Conservation (phyloP, 2,113 vertebrate genomes). For the Varanus salvator region DNA sequence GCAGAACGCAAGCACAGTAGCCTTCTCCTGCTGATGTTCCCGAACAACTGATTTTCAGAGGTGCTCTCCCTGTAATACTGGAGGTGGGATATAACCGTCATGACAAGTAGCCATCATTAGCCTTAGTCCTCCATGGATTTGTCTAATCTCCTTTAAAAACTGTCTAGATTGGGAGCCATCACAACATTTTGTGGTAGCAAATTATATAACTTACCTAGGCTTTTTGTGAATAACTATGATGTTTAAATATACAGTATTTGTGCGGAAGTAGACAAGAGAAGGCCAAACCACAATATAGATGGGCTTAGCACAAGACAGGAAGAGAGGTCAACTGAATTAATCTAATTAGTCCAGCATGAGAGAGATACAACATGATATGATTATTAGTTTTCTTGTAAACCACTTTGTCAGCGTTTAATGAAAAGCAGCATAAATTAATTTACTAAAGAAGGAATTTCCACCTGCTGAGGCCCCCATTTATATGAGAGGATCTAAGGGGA, state of each 20-base stretch:
- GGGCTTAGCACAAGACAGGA: conserved; percentile 30
- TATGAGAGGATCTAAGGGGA: not conserved
- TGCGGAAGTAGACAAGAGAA: conserved; percentile 31
- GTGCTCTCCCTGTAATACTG: not conserved
- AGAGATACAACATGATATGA: not conserved
- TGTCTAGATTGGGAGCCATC: not conserved
- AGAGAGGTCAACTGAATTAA: not conserved
- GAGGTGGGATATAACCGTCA: not conserved
- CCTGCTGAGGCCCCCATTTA: too few relatives aligned
- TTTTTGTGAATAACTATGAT: not conserved
- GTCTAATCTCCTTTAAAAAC: too few relatives aligned
- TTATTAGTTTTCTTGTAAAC: not conserved
- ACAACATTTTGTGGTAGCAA: not conserved
- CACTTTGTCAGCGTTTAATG: not conserved
- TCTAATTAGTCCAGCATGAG: not conserved
- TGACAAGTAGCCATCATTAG: too few relatives aligned
- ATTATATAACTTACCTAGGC: not conserved
- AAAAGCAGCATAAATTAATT: not conserved
- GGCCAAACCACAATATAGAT: conserved; percentile 41
- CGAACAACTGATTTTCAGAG: not conserved
- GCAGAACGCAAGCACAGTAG: not conserved
- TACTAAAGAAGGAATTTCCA: not conserved
- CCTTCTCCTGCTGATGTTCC: not conserved
- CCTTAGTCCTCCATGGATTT: too few relatives aligned
- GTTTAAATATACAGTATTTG: conserved; percentile 24